A percentile compares a stretch with the other conserved stretches of the same genome.
Conservation (phyloP, 2,888 invertebrate species). For the Rhagonycha fulva region DNA sequence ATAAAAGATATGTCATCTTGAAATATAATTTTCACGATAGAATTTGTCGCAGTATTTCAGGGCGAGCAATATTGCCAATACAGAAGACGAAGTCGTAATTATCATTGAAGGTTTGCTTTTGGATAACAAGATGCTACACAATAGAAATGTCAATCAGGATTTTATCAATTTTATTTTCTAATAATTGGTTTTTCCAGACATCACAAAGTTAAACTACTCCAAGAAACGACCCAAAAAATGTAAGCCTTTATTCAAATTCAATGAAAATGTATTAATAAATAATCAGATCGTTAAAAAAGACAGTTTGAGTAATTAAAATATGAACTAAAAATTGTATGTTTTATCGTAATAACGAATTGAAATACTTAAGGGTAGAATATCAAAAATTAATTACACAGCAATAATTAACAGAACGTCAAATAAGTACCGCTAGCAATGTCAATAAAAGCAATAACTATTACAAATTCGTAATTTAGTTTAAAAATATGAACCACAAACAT, state of each 20-base stretch:
- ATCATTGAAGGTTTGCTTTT: too few relatives aligned
- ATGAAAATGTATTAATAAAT: not conserved
- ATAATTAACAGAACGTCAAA: not conserved
- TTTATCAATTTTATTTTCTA: not conserved
- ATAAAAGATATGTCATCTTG: too few relatives aligned
- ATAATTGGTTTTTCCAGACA: not conserved
- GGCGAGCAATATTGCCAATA: too few relatives aligned
- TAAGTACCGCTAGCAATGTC: not conserved
- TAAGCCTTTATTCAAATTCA: too few relatives aligned
- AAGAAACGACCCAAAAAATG: too few relatives aligned
- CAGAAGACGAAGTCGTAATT: too few relatives aligned
- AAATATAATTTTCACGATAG: too few relatives aligned
- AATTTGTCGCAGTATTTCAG: too few relatives aligned
- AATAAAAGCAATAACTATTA: not conserved
- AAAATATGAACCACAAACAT: not conserved
- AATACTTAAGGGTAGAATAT: not conserved
- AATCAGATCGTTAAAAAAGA: not conserved
- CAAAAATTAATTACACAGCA: not conserved
- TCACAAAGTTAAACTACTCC: not conserved
- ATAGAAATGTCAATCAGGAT: not conserved
- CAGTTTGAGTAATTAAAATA: not conserved
- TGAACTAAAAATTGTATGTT: not conserved
- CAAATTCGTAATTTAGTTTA: not conserved
- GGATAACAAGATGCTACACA: too few relatives aligned
- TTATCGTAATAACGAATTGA: not conserved